Percentiles rank a stretch among this genome's conserved stretches.
phyloP scores from a whole-genome alignment of 2,888 invertebrate species.

The Leptothorax acervorum region DNA sequence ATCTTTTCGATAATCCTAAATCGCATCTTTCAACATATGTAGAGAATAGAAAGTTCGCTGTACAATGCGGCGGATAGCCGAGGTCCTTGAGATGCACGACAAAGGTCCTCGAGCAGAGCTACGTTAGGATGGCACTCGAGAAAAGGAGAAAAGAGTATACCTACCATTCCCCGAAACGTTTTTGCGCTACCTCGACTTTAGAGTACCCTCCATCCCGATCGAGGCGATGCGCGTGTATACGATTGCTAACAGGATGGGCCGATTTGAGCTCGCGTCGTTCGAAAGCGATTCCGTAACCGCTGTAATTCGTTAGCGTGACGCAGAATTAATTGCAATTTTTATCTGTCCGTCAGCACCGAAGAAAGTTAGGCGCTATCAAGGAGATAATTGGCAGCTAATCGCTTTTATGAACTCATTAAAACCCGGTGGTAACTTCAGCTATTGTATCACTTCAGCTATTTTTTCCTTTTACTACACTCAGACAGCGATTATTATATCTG shows the following conservation, averaged over 20 bases:
- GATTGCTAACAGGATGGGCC: background rate
- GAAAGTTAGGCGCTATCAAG: constrained; percentile 19
- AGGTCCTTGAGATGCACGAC: constrained; percentile 33
- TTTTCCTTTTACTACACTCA: background rate
- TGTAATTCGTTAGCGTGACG: background rate
- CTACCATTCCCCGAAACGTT: constrained; percentile 57
- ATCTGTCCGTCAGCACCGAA: background rate
- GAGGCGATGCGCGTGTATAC: background rate
- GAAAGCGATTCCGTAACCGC: background rate
- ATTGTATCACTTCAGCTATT: background rate
- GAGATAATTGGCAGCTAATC: constrained; percentile 2
- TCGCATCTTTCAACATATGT: constrained; percentile 8
- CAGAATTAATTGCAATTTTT: constrained; percentile 27
- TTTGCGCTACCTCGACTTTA: constrained; percentile 43
- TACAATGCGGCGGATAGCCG: constrained; percentile 33
- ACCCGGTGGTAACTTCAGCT: background rate
- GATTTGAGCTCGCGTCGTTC: background rate
- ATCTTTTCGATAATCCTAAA: constrained; percentile 6
- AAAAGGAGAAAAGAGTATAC: constrained; percentile 43
- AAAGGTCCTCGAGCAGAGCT: constrained; percentile 48
- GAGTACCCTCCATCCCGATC: constrained; percentile 39
- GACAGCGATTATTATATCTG: background rate
- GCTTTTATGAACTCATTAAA: constrained; percentile 23
- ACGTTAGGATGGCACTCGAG: constrained; percentile 62
- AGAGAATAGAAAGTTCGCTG: constrained; percentile 23